These are phyloP conservation scores for Panurus biarmicus DNA, from an alignment of 2,113 vertebrate genomes.

Conservation along the genomic window DNA sequence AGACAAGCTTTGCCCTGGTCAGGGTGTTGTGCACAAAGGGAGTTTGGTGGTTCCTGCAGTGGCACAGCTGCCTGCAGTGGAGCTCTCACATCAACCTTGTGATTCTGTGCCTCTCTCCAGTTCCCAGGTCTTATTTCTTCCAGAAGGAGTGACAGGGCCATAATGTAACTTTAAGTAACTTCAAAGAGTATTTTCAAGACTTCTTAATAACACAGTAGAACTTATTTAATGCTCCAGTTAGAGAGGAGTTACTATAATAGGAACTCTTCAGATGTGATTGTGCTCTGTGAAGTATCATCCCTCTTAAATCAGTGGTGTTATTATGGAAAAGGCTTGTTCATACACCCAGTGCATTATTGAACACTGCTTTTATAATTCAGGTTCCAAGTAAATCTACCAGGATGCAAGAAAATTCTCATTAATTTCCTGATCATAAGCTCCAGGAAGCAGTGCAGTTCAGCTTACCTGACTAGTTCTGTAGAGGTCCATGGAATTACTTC, in stretches of 20 bases:
- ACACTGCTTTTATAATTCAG: slow-evolving; percentile 57
- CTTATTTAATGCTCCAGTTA: slow-evolving; percentile 47
- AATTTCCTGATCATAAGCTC: background rate
- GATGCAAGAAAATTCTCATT: background rate
- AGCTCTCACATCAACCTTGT: fast-evolving
- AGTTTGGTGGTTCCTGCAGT: background rate
- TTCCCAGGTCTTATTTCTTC: background rate
- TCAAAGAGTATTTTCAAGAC: background rate
- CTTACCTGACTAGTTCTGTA: background rate
- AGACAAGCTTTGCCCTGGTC: background rate
- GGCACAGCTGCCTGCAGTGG: background rate
- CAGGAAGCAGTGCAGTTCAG: background rate
- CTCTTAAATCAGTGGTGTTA: slow-evolving; percentile 49
- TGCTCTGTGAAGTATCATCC: slow-evolving; percentile 40
- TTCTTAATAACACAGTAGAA: slow-evolving; percentile 16
- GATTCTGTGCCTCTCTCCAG: background rate
- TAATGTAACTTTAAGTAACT: slow-evolving; percentile 11
- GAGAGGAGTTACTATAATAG: slow-evolving; percentile 44
- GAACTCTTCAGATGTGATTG: slow-evolving; percentile 35
- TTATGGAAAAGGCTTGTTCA: slow-evolving; percentile 52
- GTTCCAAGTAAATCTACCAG: background rate
- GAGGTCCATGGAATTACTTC: background rate
- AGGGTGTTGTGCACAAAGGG: fast-evolving
- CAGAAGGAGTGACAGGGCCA: background rate
- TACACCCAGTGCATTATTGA: background rate